Conservation (phyloP, 2,113 vertebrate genomes). For the Coracopsis vasa region DNA sequence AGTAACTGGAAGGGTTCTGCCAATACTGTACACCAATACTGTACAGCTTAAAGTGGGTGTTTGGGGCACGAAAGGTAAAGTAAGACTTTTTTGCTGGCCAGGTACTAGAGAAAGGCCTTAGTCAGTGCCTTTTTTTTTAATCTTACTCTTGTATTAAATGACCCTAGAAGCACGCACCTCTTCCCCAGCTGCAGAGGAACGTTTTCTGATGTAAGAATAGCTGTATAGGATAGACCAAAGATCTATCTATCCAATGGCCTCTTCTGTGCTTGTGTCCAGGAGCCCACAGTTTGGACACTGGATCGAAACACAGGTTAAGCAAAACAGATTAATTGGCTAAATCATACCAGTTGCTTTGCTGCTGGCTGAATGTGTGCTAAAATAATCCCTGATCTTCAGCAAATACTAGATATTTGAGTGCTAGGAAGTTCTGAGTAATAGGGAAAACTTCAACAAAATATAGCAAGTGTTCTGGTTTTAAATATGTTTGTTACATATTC, state of each 20-base stretch:
- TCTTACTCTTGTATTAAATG: not conserved
- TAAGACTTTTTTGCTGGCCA: not conserved
- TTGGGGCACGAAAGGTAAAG: not conserved
- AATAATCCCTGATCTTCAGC: not conserved
- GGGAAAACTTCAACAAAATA: not conserved
- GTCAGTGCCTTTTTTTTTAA: not conserved
- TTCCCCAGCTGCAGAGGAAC: not conserved
- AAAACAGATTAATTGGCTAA: not conserved
- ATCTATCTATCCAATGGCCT: not conserved
- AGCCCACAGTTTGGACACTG: not conserved
- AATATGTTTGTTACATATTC: not conserved
- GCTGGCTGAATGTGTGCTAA: not conserved
- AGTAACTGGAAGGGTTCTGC: not conserved
- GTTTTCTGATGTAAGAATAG: not conserved
- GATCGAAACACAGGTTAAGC: not conserved
- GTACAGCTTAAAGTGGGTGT: not conserved
- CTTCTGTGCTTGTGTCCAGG: not conserved
- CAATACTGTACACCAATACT: not conserved
- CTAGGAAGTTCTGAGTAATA: not conserved
- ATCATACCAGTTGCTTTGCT: not conserved
- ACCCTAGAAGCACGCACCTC: not conserved
- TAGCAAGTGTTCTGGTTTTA: not conserved
- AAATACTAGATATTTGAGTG: not conserved
- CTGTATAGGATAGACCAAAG: not conserved
- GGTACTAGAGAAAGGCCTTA: not conserved